A percentile compares a stretch with the other conserved stretches of the same genome.
Conservation (phyloP, 1,140 invertebrate species). For the Ostrea denselamellosa region DNA sequence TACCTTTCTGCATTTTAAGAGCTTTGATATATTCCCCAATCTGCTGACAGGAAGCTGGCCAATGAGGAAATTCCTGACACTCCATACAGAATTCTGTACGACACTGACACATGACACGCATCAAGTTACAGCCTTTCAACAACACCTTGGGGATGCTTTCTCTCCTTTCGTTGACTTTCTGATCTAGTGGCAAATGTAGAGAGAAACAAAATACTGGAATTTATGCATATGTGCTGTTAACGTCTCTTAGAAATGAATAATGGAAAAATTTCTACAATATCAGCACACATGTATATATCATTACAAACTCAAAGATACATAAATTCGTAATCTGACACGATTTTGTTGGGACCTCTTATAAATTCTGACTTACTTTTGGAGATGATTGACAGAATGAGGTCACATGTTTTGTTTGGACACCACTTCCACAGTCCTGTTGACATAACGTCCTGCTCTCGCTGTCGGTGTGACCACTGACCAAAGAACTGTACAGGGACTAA, state of each 20-base stretch:
- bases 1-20: constrained; percentile 7
- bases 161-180: background rate
- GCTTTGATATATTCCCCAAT: background rate
- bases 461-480: background rate
- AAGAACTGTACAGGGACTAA: background rate
- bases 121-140: background rate
- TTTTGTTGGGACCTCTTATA: no score
- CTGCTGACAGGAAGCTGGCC: background rate
- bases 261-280: no score
- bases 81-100: constrained; percentile 19
- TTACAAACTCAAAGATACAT: no score
- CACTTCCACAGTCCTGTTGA: constrained; percentile 10
- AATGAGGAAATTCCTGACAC: background rate
- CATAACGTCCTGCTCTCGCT: background rate
- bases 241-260: no score
- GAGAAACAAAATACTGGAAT: background rate
- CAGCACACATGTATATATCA: no score
- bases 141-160: background rate
- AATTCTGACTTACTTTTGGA: background rate
- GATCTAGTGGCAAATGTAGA: background rate
- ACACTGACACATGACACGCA: background rate
- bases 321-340: no score
- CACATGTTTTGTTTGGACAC: background rate
- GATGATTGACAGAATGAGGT: background rate
- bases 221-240: no score